phyloP scores from a whole-genome alignment of 2,888 invertebrate species.

The Spilarctia lutea region DNA sequence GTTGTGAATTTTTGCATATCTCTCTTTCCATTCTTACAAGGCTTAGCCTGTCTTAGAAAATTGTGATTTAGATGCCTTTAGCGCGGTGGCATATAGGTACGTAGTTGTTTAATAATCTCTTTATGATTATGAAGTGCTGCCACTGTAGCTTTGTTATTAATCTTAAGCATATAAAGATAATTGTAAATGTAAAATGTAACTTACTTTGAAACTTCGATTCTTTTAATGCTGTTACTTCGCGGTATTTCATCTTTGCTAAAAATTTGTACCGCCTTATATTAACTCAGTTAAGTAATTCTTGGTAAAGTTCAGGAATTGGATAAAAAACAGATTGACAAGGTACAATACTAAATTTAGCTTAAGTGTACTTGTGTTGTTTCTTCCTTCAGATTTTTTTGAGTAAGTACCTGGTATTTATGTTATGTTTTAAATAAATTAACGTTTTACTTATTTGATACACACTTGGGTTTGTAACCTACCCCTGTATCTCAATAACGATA shows the following conservation, averaged over 20 bases:
- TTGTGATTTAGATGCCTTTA: constrained; percentile 85
- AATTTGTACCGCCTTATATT: background rate
- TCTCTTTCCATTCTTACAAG: constrained; percentile 68
- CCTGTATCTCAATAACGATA: background rate
- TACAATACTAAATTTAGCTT: background rate
- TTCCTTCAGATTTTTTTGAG: background rate
- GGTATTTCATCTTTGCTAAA: background rate
- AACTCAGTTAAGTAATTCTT: background rate
- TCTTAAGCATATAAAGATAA: constrained; percentile 57
- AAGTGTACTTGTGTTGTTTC: background rate
- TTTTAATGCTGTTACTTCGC: constrained; percentile 5
- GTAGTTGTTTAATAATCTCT: constrained; percentile 45
- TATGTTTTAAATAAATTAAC: background rate
- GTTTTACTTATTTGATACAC: background rate
- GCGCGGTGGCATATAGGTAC: constrained; percentile 63
- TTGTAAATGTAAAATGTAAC: constrained; percentile 27
- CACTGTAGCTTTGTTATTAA: constrained; percentile 75
- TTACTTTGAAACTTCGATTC: constrained; percentile 12
- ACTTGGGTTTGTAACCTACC: background rate
- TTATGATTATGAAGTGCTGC: constrained; percentile 61
- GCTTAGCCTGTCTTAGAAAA: constrained; percentile 76
- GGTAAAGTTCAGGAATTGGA: background rate
- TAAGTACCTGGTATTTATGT: background rate
- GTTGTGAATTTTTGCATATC: constrained; percentile 83
- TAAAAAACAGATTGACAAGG: background rate